Base-by-base conservation (phyloP, 92 coral and sea anemone genomes). In the Ricordea florida region DNA sequence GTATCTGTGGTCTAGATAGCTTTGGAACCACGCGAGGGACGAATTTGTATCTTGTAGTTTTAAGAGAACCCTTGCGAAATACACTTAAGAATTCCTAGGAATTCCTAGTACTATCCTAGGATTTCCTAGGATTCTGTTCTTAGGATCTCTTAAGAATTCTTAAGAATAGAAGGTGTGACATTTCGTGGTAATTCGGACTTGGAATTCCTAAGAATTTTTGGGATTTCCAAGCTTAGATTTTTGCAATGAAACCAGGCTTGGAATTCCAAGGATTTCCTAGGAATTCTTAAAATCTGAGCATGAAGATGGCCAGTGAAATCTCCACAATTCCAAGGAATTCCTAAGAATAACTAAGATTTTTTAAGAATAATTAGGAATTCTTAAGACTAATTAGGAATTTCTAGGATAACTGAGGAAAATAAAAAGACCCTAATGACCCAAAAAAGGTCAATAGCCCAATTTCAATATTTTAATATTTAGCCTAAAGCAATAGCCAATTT, bases 61-160 rank as follows among this genome's bases (percentile, higher is more conserved):
- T n/a, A n/a, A n/a, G n/a, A n/a, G n/a, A n/a, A n/a, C 41, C 41
- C 41, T 35, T 53, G 61, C 61, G 30, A 53, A 53, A 23, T n/a
- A 31, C 14, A 53, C 24, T 10, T 56, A 16, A 35, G 17, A 56
- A 56, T 56, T 56, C 62, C n/a, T n/a, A n/a, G n/a, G n/a, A n/a
- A n/a, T n/a, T n/a, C n/a, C n/a, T n/a, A n/a, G n/a, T n/a, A n/a
- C n/a, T n/a, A n/a, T n/a, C n/a, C 57, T 48, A 48, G 17, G 57
- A 48, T 21, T 48, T 48, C 57, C 57, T 56, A 56, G 37, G 62
- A 56, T 21, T 21, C 0, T 6, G 3, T 30, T 8, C 35, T n/a
- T 56, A 56, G 34, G 7, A 20, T 2, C 27, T 56, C 62, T 14
- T 53, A 53, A 10, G 61, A 21, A n/a, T 53, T 53, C 61, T 23